Evolutionary conservation across 2,888 invertebrate species (phyloP).

Genomic region (Aromia moschata): DNA sequence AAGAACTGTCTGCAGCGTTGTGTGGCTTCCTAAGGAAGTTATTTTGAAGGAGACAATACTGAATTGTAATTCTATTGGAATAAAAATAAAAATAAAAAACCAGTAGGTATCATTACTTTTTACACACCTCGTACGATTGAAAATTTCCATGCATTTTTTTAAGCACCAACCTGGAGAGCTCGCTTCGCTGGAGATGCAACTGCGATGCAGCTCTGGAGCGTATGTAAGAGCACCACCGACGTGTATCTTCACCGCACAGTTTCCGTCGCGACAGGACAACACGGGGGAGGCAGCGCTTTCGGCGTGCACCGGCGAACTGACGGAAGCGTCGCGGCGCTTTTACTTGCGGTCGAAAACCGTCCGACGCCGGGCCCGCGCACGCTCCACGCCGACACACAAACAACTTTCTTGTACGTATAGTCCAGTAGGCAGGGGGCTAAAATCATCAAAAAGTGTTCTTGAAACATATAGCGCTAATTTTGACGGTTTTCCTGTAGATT

Average conservation of each 20-base stretch:
- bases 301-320: constrained; percentile 43
- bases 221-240: constrained; percentile 17
- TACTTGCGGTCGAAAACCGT: constrained; percentile 39
- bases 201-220: not conserved
- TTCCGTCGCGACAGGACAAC: constrained; percentile 3
- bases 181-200: not conserved
- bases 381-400: constrained; percentile 32
- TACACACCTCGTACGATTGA: not conserved
- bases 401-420: constrained; percentile 32
- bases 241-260: constrained; percentile 20
- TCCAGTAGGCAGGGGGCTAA: too few relatives aligned
- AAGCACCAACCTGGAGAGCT: not conserved
- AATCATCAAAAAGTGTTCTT: too few relatives aligned
- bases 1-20: too few relatives aligned
- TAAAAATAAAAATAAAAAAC: too few relatives aligned
- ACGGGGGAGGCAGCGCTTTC: constrained; percentile 23
- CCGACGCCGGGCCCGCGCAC: constrained; percentile 37
- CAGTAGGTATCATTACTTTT: not conserved
- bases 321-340: constrained; percentile 42
- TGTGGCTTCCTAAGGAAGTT: too few relatives aligned
- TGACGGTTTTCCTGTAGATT: too few relatives aligned
- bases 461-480: too few relatives aligned
- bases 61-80: too few relatives aligned
- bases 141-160: not conserved
- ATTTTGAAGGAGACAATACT: too few relatives aligned